Percentiles rank a stretch among this genome's conserved stretches.
These are phyloP conservation scores for Ruditapes philippinarum DNA, from an alignment of 1,140 invertebrate genomes.

Conservation along the genomic window DNA sequence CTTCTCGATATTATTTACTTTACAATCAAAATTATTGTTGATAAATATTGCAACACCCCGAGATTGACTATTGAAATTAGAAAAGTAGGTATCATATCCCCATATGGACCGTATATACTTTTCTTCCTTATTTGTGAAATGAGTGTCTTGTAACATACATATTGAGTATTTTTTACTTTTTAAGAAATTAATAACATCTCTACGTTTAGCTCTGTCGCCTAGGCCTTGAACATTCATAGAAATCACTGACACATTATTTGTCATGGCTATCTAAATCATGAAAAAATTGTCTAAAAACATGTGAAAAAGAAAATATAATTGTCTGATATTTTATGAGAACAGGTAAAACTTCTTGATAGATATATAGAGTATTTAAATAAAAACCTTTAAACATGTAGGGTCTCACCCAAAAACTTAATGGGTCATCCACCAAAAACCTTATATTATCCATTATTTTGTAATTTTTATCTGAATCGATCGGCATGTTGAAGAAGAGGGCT, in stretches of 20 bases:
- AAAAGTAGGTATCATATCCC: not conserved
- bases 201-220: not conserved
- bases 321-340: no score
- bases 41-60: not conserved
- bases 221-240: not conserved
- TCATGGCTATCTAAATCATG: not conserved
- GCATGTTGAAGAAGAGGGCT: no score
- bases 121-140: not conserved
- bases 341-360: no score
- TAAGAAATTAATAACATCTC: not conserved
- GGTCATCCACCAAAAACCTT: no score
- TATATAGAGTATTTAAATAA: no score
- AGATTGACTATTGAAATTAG: not conserved
- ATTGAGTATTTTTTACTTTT: not conserved
- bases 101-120: not conserved
- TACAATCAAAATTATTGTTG: not conserved
- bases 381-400: no score
- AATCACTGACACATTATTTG: not conserved
- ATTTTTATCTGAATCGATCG: no score
- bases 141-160: slow-evolving; percentile 6
- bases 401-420: no score
- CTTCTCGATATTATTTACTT: not conserved
- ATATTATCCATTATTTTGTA: no score
- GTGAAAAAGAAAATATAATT: no score
- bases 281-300: not conserved